Evolutionary conservation across 2,113 vertebrate species (phyloP), one percentile per base, ranked within the genome.

Genomic region (Chascanopsetta lugubris): DNA sequence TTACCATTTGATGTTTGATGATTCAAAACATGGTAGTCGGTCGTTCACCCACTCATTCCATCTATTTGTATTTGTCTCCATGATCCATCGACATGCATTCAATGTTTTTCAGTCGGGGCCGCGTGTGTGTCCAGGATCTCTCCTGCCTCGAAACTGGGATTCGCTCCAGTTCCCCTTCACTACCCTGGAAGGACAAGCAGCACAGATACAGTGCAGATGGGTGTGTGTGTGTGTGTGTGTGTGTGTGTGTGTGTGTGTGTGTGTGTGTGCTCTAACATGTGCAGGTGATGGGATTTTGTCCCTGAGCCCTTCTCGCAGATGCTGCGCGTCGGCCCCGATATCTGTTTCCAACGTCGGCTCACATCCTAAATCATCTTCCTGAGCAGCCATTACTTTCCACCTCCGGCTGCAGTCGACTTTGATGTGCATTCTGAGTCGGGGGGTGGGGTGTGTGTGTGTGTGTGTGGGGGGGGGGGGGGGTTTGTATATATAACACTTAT

Each of bases 311-410:
- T 65, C 49, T 75, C 58, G 58, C 69, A 78, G 70, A 68, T 72
- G 75, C 57, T 21, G 24, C 46, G 56, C 5, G 38, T 38, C 13
- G 9, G 32, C 40, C 69, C 26, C 73, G 61, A 85, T 75, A 63
- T 71, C 40, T 64, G 61, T 62, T 21, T 26, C 5, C 66, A 79
- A 82, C 75, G 58, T 83, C 50, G 76, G 75, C 29, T 78, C 67
- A 8, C 68, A 40, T 62, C 22, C 67, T 53, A 48, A 72, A 77
- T 71, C 20, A 15, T 77, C 66, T 69, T 79, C 66, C 58, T 15
- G 60, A 80, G 59, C 68, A 74, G 54, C 61, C 58, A 76, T 83
- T 77, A 74, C 42, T 59, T 67, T 55, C 77, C 67, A 49, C 56
- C 65, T 79, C 30, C 61, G 60, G 74, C 77, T 64, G 54, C 70